Conservation (phyloP, 2,797 vertebrate species). For the Phyllotis vaccarum region DNA sequence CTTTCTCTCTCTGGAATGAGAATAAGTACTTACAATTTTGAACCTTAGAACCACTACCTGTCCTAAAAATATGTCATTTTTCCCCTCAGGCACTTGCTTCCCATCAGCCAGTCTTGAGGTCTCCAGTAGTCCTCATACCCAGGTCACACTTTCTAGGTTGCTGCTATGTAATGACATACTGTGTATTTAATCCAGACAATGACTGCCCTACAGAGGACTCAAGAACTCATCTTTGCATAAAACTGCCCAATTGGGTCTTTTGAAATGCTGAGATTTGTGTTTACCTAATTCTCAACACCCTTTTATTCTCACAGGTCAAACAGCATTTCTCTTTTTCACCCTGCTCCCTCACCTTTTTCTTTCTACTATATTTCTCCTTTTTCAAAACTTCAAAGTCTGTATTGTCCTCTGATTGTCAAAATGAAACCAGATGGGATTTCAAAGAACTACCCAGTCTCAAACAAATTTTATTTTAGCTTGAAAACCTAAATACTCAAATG, state of each 20-base stretch:
- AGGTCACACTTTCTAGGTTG: neutral
- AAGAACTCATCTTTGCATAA: neutral
- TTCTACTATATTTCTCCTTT: neutral
- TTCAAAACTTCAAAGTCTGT: neutral
- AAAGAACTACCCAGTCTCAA: neutral
- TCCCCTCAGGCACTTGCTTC: neutral
- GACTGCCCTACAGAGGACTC: neutral
- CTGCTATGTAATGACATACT: neutral
- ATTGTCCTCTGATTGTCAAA: neutral
- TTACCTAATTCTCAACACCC: neutral
- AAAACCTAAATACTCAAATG: conserved; percentile 16
- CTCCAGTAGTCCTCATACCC: neutral
- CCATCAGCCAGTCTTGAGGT: neutral
- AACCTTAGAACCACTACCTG: neutral
- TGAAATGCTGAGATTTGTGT: neutral
- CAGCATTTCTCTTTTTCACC: neutral
- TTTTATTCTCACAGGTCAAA: neutral
- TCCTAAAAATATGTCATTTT: neutral
- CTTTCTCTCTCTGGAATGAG: neutral
- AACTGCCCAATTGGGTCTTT: neutral
- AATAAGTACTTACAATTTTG: conserved; percentile 17
- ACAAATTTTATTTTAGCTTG: conserved; percentile 4
- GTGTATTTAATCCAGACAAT: neutral
- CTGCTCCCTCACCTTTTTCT: neutral
- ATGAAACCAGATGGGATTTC: neutral